These are phyloP conservation scores for Microdon myrmicae DNA, from an alignment of 2,888 invertebrate species.

Conservation along the genomic window DNA sequence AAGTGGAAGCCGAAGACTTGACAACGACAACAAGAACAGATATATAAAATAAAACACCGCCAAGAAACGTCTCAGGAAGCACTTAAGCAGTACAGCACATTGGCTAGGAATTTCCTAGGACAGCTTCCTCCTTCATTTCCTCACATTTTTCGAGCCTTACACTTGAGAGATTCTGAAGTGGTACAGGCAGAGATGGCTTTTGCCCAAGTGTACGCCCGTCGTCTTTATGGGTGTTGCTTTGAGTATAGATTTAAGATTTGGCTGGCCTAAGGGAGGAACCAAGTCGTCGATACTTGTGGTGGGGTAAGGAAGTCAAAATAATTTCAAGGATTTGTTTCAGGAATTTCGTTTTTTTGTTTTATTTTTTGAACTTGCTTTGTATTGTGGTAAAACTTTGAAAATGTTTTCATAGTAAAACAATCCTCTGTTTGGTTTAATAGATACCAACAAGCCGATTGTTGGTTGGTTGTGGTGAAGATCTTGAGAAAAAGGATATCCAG, in stretches of 20 bases:
- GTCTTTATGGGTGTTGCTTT: slow-evolving; percentile 1
- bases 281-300: slow-evolving; percentile 5
- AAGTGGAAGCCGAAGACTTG: slow-evolving; percentile 21
- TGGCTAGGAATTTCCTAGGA: slow-evolving; percentile 39
- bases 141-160: neutral
- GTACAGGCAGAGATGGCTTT: slow-evolving; percentile 15
- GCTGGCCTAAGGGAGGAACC: slow-evolving; percentile 17
- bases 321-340: slow-evolving; percentile 14
- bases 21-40: slow-evolving; percentile 6
- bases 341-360: slow-evolving; percentile 2
- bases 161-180: slow-evolving; percentile 18
- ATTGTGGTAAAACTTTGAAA: slow-evolving; percentile 36
- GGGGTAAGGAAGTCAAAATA: slow-evolving; percentile 25
- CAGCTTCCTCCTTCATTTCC: slow-evolving; percentile 13
- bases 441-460: too few relatives aligned
- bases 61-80: slow-evolving; percentile 47
- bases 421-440: too few relatives aligned
- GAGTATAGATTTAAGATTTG: slow-evolving; percentile 32
- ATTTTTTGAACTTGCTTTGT: slow-evolving; percentile 7
- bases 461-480: too few relatives aligned
- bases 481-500: too few relatives aligned
- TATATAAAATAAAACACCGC: slow-evolving; percentile 25
- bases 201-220: neutral
- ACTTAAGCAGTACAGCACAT: slow-evolving; percentile 41
- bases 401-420: slow-evolving; percentile 20